These are phyloP conservation scores for Megalonaias nervosa DNA, from an alignment of 1,140 invertebrate species.

Conservation along the genomic window DNA sequence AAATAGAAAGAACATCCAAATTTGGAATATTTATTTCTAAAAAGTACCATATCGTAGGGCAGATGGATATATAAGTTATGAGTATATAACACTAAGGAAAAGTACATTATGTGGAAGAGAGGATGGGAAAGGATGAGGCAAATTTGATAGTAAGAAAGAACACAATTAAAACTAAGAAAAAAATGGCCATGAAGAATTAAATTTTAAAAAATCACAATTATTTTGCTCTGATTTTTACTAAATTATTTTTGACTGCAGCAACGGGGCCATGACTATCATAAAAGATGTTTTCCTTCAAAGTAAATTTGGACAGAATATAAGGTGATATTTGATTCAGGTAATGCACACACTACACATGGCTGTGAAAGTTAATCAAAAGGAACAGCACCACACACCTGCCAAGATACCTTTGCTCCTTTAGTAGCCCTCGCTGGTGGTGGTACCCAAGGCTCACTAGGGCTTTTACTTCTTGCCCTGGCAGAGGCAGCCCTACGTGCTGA, in stretches of 20 bases:
- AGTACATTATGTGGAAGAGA: no score
- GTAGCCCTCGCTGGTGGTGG: slow-evolving; percentile 67
- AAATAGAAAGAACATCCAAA: no score
- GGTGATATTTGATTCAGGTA: neutral
- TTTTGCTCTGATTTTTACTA: slow-evolving; percentile 1
- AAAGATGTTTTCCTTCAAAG: neutral
- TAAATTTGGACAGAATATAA: neutral
- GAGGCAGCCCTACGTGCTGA: slow-evolving; percentile 31
- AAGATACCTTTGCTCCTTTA: slow-evolving; percentile 59
- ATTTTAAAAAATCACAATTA: neutral
- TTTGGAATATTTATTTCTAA: no score
- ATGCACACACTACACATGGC: neutral
- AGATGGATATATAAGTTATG: no score
- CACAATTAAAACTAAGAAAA: no score
- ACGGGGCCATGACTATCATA: slow-evolving; percentile 4
- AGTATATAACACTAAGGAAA: no score
- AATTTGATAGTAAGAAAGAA: no score
- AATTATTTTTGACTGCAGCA: neutral
- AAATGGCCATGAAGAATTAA: no score
- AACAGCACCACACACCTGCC: slow-evolving; percentile 60
- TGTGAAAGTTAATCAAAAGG: neutral
- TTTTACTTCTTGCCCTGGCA: slow-evolving; percentile 52
- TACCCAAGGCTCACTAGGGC: slow-evolving; percentile 66
- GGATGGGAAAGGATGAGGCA: no score
- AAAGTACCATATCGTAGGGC: no score